Base-by-base conservation (phyloP, 2,113 vertebrate genomes). In the Picathartes gymnocephalus region DNA sequence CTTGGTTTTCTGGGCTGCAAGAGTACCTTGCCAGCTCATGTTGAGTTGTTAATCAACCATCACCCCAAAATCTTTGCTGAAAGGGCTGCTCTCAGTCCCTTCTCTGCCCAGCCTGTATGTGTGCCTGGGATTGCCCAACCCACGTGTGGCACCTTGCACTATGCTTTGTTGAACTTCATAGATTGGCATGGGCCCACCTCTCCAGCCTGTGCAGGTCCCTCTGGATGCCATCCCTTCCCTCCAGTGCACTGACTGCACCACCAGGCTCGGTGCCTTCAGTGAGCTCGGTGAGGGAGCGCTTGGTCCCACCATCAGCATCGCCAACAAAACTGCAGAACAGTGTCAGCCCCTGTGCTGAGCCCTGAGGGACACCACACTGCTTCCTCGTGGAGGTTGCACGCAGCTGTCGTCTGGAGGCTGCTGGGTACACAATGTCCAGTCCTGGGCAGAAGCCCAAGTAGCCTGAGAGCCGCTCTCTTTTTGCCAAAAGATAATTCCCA, bases 301-400 rank as follows among this genome's bases (percentile, higher is more conserved):
- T 8, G 0, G 10, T 83, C 25, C 35, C 35, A 33, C 54, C 64
- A 25, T 27, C 30, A 17, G 10, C 27, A 30, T 31, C 0, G 0
- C 71, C 10, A 22, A 7, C 35, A 37, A 18, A 69, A n/a, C 1
- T 24, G 42, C 64, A 56, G 48, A 16, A 10, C 15, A 8, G 21
- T 48, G 15, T 27, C 31, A 54, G 25, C 10, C 25, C 25, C 48
- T 31, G 47, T 0, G 11, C 21, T 19, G 14, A 56, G 35, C 23
- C 54, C 40, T 47, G 15, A 61, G 69, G 54, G 62, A 35, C 42
- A 45, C 22, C 42, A 24, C 42, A 2, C 28, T 48, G 42, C 23
- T 60, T 47, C 39, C 39, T 64, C 8, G 1, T 11, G 37, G 40
- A 74, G 60, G 11, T 10, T 65, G 48, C 10, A 5, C 20, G n/a